Evolutionary conservation across 2,888 invertebrate species (phyloP).

Genomic region (Fabriciana adippe): DNA sequence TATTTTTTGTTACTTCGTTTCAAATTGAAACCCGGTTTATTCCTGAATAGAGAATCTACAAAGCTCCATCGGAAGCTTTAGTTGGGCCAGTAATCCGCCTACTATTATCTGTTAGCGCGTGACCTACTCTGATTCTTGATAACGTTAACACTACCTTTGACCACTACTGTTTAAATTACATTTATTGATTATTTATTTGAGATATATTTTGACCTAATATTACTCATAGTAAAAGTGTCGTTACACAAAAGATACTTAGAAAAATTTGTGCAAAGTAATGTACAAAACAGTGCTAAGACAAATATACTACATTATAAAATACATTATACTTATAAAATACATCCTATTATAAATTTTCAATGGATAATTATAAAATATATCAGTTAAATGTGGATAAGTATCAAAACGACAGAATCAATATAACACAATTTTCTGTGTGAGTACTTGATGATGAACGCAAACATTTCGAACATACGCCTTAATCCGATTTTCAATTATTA

Average conservation of each 20-base stretch:
- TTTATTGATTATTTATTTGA: too few relatives aligned
- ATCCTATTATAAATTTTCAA: too few relatives aligned
- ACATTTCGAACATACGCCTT: slow-evolving; percentile 50
- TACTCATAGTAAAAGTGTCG: too few relatives aligned
- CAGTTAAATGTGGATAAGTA: too few relatives aligned
- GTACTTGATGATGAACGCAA: slow-evolving; percentile 56
- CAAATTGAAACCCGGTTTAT: slow-evolving; percentile 16
- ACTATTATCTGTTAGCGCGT: slow-evolving; percentile 22
- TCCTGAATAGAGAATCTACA: slow-evolving; percentile 19
- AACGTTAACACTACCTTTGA: slow-evolving; percentile 5
- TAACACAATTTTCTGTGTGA: slow-evolving; percentile 47
- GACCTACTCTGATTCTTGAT: slow-evolving; percentile 24
- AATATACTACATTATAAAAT: too few relatives aligned
- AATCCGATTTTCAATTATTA: slow-evolving; percentile 67
- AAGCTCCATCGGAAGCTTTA: slow-evolving; percentile 25
- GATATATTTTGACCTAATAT: too few relatives aligned
- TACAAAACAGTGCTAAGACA: too few relatives aligned
- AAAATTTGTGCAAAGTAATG: too few relatives aligned
- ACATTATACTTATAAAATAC: too few relatives aligned
- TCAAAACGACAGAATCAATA: slow-evolving; percentile 27
- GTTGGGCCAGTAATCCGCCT: slow-evolving; percentile 26
- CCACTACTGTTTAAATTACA: slow-evolving; percentile 4
- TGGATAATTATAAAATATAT: too few relatives aligned
- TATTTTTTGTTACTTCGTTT: slow-evolving; percentile 15
- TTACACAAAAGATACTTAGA: too few relatives aligned